Conservation (phyloP, 2,113 vertebrate species). For the Rhinopomastus cyanomelas region DNA sequence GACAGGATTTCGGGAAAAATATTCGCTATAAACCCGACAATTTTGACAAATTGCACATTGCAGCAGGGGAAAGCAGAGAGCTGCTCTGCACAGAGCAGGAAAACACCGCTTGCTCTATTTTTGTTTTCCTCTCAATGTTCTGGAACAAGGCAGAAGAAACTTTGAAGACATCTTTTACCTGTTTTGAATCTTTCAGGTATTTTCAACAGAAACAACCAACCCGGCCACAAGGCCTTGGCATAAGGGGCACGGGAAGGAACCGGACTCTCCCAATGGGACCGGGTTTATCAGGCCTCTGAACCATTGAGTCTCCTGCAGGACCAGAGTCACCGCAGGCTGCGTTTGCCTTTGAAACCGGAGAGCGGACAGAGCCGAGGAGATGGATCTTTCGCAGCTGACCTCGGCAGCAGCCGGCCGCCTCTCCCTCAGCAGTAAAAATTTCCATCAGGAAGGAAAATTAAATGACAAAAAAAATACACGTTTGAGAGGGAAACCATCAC, state of each 20-base stretch:
- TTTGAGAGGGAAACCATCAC: background rate
- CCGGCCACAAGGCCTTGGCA: background rate
- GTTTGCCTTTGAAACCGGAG: background rate
- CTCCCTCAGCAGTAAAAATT: background rate
- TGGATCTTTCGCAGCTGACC: background rate
- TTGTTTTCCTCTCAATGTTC: background rate
- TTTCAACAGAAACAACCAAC: background rate
- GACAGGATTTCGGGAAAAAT: accelerated
- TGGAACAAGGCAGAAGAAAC: background rate
- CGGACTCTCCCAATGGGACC: background rate
- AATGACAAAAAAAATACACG: accelerated
- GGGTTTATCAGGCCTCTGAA: background rate
- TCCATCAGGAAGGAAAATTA: accelerated
- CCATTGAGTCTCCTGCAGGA: background rate
- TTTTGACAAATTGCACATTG: background rate
- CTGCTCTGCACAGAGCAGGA: background rate
- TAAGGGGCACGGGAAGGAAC: background rate
- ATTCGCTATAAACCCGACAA: background rate
- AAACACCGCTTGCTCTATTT: background rate
- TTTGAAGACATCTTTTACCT: background rate
- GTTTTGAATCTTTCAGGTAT: too few species aligned
- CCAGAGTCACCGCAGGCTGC: background rate
- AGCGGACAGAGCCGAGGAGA: background rate
- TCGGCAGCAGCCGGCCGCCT: background rate
- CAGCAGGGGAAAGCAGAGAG: background rate